phyloP scores from a whole-genome alignment of 2,113 vertebrate genomes.

The Sinosuthora webbiana region DNA sequence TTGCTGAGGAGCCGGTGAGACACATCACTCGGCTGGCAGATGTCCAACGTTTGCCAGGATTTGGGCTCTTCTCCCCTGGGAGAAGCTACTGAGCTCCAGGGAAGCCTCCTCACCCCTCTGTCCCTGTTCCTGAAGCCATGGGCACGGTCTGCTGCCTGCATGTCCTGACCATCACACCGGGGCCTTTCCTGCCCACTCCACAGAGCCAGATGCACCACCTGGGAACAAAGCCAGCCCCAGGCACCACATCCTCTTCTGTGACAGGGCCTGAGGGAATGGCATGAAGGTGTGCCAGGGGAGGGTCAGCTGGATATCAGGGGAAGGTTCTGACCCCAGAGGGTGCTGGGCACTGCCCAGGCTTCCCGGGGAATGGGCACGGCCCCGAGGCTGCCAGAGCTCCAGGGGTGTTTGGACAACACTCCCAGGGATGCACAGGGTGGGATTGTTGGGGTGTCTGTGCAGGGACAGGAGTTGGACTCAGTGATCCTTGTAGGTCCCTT shows the following conservation, averaged over 20 bases:
- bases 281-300: not conserved
- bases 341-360: not conserved
- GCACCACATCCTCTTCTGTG: not conserved
- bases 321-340: not conserved
- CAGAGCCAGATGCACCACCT: not conserved
- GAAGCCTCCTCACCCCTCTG: not conserved
- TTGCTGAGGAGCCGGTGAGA: not conserved
- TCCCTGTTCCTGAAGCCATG: not conserved
- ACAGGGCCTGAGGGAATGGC: not conserved
- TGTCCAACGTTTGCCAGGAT: not conserved
- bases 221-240: not conserved
- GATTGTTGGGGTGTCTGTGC: not conserved
- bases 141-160: not conserved
- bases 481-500: not conserved
- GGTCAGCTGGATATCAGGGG: rapidly evolving
- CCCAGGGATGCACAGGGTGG: not conserved
- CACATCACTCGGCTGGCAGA: not conserved
- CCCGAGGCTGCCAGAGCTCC: not conserved
- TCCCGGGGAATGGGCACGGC: not conserved
- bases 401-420: rapidly evolving
- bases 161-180: not conserved
- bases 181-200: not conserved
- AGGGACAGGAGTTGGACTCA: rapidly evolving
- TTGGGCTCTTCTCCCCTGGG: not conserved
- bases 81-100: not conserved